Evolutionary conservation across 2,888 invertebrate species (phyloP), one percentile per base, ranked within the genome.

Genomic region (Oxystoma pomonae): DNA sequence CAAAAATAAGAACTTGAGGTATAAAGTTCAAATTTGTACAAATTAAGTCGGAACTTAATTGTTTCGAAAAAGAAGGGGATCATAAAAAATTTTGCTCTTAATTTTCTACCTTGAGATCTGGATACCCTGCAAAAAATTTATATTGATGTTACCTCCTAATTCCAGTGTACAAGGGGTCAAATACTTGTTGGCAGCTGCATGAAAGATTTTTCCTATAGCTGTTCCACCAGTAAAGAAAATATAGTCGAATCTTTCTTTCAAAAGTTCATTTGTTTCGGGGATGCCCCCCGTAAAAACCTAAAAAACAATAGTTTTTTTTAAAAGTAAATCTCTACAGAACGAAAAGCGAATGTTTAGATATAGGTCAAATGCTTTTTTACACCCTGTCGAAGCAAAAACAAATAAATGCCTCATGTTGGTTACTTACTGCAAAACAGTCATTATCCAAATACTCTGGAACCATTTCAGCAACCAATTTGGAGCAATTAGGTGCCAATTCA

Each of bases 391-490:
- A 7, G 35, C 35, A 35, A 12, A 7, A 12, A 35, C 35, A 35
- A 12, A 35, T 12, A 35, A 35, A 35, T 35, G 35, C 35, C 12
- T n/a, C n/a, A n/a, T n/a, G n/a, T n/a, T n/a, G n/a, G n/a, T n/a
- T 21, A 16, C 56, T 57, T 62, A 66, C 67, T 57, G 89, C 85
- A 67, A 89, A 87, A 71, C 93, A 93, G 35, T 96, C 92, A 90
- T 92, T 86, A 77, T 97, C 96, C 72, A 98, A 80, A 81, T 97
- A 97, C 78, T 92, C 89, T 1, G 95, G 94, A 62, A 98, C 72
- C 9, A 88, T 83, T 68, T 92, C 87, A 1, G 85, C 88, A 12
- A 98, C 78, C 58, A 93, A 82, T 66, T 87, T 82, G 0, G 92
- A 86, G 62, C 90, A 88, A 19, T 89, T 87, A 0, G 83, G 83